A percentile compares a stretch with the other conserved stretches of the same genome.
phyloP scores from a whole-genome alignment of 1,140 invertebrate genomes.

The Diabrotica undecimpunctata region DNA sequence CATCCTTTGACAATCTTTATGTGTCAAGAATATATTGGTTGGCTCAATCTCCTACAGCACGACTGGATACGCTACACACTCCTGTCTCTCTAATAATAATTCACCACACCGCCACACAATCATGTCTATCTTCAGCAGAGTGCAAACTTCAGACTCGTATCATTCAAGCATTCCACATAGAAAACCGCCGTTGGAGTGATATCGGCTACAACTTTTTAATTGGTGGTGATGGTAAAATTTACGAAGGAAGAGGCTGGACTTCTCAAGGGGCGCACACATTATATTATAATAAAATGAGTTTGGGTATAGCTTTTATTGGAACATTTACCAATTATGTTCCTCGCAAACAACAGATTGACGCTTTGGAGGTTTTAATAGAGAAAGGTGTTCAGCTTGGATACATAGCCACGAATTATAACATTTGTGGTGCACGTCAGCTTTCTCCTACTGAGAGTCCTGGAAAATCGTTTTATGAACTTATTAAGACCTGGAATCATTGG shows the following conservation, averaged over 20 bases:
- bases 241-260: constrained; percentile 62
- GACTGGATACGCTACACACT: constrained; percentile 43
- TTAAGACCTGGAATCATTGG: constrained; percentile 58
- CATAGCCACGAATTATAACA: constrained; percentile 39
- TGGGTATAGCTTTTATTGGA: constrained; percentile 69
- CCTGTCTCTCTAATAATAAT: constrained; percentile 46
- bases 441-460: constrained; percentile 43
- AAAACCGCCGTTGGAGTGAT: constrained; percentile 58
- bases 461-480: constrained; percentile 46
- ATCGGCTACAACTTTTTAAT: constrained; percentile 74
- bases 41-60: constrained; percentile 54
- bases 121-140: constrained; percentile 43
- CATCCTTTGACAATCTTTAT: too few relatives aligned
- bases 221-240: constrained; percentile 67
- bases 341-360: constrained; percentile 28
- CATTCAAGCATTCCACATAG: constrained; percentile 72
- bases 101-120: constrained; percentile 50
- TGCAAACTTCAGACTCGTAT: constrained; percentile 39
- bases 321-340: constrained; percentile 50
- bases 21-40: constrained; percentile 53
- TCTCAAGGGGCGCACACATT: constrained; percentile 53
- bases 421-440: constrained; percentile 44
- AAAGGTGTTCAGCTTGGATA: constrained; percentile 38
- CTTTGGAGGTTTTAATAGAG: constrained; percentile 36
- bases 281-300: constrained; percentile 59